phyloP scores from a whole-genome alignment of 2,797 vertebrate species.

The Petrocephalus sullivani region DNA sequence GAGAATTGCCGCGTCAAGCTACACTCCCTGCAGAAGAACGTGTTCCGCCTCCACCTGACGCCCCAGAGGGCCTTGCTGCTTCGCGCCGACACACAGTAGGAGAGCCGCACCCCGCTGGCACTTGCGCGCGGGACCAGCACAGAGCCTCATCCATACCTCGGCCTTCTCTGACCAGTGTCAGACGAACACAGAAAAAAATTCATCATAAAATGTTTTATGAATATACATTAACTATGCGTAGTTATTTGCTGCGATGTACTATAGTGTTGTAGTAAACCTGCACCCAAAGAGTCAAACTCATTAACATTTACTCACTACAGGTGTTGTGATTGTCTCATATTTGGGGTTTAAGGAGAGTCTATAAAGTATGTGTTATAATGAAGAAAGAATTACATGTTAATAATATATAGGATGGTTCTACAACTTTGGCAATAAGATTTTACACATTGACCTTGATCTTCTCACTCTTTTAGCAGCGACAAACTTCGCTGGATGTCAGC shows the following conservation, averaged over 20 bases:
- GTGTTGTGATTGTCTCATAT: background rate
- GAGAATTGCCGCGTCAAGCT: constrained; percentile 88
- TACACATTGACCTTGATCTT: background rate
- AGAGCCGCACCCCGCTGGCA: background rate
- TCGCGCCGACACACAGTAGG: constrained; percentile 86
- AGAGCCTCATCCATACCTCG: background rate
- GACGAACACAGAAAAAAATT: background rate
- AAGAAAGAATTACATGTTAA: background rate
- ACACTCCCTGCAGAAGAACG: constrained; percentile 80
- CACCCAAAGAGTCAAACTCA: background rate
- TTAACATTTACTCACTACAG: background rate
- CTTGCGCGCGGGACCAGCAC: background rate
- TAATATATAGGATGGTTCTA: background rate
- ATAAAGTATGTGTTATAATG: background rate
- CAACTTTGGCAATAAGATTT: background rate
- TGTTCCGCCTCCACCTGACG: constrained; percentile 77
- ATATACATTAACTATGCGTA: background rate
- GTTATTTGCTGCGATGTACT: background rate
- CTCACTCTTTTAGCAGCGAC: constrained; percentile 72
- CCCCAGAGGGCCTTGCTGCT: constrained; percentile 70
- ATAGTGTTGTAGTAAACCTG: background rate
- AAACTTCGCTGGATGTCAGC: constrained; percentile 96
- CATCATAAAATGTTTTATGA: background rate
- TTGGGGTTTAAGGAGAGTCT: background rate
- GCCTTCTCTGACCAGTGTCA: background rate